phyloP scores from a whole-genome alignment of 2,888 invertebrate species.

The Euplexia lucipara region DNA sequence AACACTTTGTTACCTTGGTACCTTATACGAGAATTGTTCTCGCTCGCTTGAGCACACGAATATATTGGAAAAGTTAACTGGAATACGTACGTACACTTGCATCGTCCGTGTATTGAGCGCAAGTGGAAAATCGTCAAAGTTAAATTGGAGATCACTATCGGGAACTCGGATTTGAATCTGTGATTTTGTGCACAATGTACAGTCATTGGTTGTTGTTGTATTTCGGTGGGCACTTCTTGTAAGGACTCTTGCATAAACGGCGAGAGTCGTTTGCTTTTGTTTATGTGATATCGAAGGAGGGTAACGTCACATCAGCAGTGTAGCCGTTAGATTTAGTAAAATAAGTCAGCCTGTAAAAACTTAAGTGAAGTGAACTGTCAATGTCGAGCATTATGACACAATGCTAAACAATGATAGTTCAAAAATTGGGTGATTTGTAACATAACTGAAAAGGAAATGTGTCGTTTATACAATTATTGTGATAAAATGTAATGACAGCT shows the following conservation, averaged over 20 bases:
- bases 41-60: slow-evolving; percentile 64
- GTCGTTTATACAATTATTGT: too few relatives aligned
- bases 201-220: slow-evolving; percentile 30
- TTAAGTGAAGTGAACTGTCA: too few relatives aligned
- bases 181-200: slow-evolving; percentile 56
- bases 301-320: too few relatives aligned
- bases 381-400: too few relatives aligned
- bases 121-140: slow-evolving; percentile 77
- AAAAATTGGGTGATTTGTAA: too few relatives aligned
- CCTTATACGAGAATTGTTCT: slow-evolving; percentile 63
- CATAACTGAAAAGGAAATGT: too few relatives aligned
- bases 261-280: not conserved
- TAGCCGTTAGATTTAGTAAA: too few relatives aligned
- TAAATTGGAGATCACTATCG: slow-evolving; percentile 83
- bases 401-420: too few relatives aligned
- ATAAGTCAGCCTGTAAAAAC: too few relatives aligned
- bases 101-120: slow-evolving; percentile 63
- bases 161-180: slow-evolving; percentile 68
- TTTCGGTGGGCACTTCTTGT: slow-evolving; percentile 37
- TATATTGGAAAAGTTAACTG: slow-evolving; percentile 78
- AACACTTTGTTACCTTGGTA: slow-evolving; percentile 62
- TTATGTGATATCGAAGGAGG: not conserved
- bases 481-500: too few relatives aligned
- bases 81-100: slow-evolving; percentile 63
- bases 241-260: not conserved